Conservation (phyloP, 2,797 vertebrate species). For the Pseudomugil gertrudae region DNA sequence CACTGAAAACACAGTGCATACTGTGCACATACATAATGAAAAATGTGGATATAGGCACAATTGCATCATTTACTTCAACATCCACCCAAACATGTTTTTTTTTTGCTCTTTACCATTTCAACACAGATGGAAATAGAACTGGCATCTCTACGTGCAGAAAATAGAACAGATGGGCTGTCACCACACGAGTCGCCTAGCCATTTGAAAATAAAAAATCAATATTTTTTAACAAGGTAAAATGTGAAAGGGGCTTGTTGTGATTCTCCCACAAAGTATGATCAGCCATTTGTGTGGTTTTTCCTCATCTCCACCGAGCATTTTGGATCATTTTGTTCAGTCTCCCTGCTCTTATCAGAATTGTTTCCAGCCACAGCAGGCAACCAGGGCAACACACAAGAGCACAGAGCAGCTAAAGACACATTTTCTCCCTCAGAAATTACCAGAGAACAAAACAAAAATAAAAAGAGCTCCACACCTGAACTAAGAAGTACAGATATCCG, state of each 20-base stretch:
- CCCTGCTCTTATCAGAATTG: conserved; percentile 1
- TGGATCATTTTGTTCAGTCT: conserved; percentile 18
- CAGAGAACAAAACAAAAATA: conserved; percentile 4
- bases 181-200: conserved; percentile 1
- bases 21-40: not conserved
- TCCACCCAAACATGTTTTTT: not conserved
- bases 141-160: not conserved
- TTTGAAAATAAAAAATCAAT: conserved; percentile 26
- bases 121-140: not conserved
- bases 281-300: not conserved
- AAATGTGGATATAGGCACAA: not conserved
- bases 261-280: not conserved
- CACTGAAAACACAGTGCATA: not conserved
- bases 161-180: conserved; percentile 9
- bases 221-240: conserved; percentile 12
- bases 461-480: conserved; percentile 5
- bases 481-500: not conserved
- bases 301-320: conserved; percentile 7
- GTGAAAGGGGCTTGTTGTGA: conserved; percentile 12
- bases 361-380: conserved; percentile 25
- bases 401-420: not conserved
- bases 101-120: not conserved
- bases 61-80: not conserved
- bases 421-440: not conserved
- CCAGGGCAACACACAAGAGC: not conserved